Conservation (phyloP, 2,113 vertebrate genomes). For the Piprites chloris region DNA sequence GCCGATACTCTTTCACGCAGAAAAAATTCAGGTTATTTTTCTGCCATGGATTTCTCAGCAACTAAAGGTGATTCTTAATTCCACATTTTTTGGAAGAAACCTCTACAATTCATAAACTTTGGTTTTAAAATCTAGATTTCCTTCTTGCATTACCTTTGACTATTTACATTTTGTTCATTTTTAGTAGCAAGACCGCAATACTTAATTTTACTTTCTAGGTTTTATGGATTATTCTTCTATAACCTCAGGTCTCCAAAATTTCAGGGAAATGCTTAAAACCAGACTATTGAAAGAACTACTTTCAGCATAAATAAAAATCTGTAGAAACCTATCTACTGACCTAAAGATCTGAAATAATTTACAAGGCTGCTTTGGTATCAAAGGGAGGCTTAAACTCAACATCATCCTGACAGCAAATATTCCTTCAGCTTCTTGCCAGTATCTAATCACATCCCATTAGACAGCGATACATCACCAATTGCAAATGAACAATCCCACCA, state of each 20-base stretch:
- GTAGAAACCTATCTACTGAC: neutral
- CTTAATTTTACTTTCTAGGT: neutral
- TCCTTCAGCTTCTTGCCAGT: neutral
- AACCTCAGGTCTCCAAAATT: neutral
- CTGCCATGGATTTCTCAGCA: neutral
- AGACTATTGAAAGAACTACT: neutral
- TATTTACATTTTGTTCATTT: neutral
- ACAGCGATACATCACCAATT: neutral
- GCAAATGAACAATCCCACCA: neutral
- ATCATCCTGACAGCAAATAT: neutral
- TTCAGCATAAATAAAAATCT: neutral
- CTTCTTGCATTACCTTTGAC: neutral
- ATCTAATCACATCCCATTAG: neutral
- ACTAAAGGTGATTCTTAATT: neutral
- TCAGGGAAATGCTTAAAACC: neutral
- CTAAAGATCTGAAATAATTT: neutral
- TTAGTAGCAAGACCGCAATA: neutral
- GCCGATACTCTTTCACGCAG: neutral
- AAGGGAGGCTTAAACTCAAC: neutral
- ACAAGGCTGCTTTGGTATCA: neutral
- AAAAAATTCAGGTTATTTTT: neutral
- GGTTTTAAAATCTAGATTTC: neutral
- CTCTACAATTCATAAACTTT: neutral
- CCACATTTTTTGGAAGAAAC: accelerated
- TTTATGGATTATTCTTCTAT: neutral